Conservation (phyloP, 2,888 invertebrate species). For the Mesorhabditis spiculigera region DNA sequence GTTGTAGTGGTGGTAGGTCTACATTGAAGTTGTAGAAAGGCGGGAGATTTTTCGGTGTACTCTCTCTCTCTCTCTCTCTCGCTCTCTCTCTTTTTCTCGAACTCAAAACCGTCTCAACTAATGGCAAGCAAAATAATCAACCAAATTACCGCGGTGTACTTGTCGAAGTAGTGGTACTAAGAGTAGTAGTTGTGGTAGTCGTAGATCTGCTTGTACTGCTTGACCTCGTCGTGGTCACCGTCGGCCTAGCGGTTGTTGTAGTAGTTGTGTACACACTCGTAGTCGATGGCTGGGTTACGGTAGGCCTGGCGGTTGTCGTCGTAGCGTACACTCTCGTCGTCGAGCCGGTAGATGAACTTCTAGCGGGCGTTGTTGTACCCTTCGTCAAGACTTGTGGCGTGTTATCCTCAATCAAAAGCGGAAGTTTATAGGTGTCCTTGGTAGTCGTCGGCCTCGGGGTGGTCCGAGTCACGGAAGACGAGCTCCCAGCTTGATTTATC, state of each 20-base stretch:
- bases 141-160: too few relatives aligned
- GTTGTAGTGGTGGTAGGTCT: constrained; percentile 18
- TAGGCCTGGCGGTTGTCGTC: constrained; percentile 14
- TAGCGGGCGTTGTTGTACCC: constrained; percentile 13
- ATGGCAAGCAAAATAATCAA: too few relatives aligned
- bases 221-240: constrained; percentile 12
- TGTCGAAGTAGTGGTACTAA: constrained; percentile 14
- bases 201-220: constrained; percentile 10
- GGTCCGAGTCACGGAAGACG: background rate
- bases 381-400: background rate
- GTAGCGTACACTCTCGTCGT: constrained; percentile 11
- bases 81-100: too few relatives aligned
- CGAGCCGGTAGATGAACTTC: constrained; percentile 13
- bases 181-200: constrained; percentile 17
- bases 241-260: constrained; percentile 21
- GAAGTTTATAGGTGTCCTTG: background rate
- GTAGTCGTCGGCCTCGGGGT: constrained; percentile 21
- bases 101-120: too few relatives aligned
- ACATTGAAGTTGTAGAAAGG: background rate
- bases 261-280: constrained; percentile 13
- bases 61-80: too few relatives aligned
- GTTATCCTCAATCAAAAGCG: constrained; percentile 6
- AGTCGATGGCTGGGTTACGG: constrained; percentile 16
- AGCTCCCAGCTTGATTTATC: constrained; percentile 13
- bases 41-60: background rate